Evolutionary conservation across 2,797 vertebrate genomes (phyloP), one percentile per base, ranked within the genome.

Genomic region (Melanogrammus aeglefinus): DNA sequence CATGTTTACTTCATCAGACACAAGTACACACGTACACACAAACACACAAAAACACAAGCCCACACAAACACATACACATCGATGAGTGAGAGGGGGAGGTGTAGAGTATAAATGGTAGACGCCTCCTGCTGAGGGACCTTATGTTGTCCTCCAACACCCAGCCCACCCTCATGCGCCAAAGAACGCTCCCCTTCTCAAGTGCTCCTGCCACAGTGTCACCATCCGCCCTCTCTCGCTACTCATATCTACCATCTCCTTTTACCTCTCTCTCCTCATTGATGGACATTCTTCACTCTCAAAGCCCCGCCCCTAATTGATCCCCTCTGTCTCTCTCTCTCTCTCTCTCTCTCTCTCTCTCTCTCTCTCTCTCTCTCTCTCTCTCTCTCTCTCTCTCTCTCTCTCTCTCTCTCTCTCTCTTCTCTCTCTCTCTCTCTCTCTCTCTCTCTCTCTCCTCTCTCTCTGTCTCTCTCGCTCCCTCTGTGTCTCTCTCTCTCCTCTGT

Each of bases 91-190:
- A 21, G 47, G 47, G 47, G 51, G 33, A 69, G 12, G 76, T 29
- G 81, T 38, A 44, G 74, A 77, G 38, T 38, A 51, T 74, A 77
- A 41, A 82, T 80, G 57, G 72, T 27, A 4, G 91, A 91, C 83
- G 63, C 80, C 66, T 21, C 90, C 87, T 76, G 86, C 90, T 86
- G 91, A 0, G 75, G 76, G 75, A 77, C 82, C 76, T 85, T 66
- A 0, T 88, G 84, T 86, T 86, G 85, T 78, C 81, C 78, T 85
- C 88, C 41, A 79, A 79, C 77, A 81, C 76, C 73, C 29, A 71
- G 79, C 78, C 77, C 73, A 27, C 38, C 57, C 24, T 6, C 27
- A 29, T 31, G 2, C 12, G 12, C 81, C 78, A 73, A 2, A 41
- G 75, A 84, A 83, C 78, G 77, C 79, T 82, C 84, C 76, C 0